Percentiles rank a stretch among this genome's conserved stretches.
These are phyloP conservation scores for Porites lobata DNA, from an alignment of 92 coral and sea anemone genomes.

Conservation along the genomic window DNA sequence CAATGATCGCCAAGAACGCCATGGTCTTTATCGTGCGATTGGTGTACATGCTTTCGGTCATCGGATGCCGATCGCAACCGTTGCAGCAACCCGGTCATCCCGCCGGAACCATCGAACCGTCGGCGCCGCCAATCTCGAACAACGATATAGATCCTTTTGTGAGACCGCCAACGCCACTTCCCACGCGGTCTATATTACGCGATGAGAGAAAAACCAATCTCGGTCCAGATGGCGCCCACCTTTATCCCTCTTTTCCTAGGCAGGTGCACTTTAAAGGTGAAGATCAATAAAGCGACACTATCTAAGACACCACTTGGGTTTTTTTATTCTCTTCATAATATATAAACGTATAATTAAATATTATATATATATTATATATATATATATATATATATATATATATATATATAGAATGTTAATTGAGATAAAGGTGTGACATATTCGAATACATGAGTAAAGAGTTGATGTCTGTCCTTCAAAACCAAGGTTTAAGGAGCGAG, in stretches of 20 bases:
- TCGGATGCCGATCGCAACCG: no score
- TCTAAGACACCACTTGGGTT: no score
- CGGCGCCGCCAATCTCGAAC: no score
- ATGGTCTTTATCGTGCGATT: constrained; percentile 1
- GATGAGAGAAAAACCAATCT: not conserved
- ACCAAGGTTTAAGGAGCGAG: not conserved
- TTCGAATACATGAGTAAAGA: not conserved
- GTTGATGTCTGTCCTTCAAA: not conserved
- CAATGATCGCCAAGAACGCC: not conserved
- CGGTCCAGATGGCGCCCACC: not conserved
- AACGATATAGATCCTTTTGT: not conserved
- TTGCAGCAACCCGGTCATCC: not conserved
- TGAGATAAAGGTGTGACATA: not conserved
- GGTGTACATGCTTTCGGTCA: not conserved
- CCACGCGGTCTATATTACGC: not conserved
- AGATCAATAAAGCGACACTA: no score
- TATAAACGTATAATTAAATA: no score
- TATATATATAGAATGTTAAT: no score
- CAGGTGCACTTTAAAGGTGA: not conserved
- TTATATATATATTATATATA: no score
- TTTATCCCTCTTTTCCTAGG: not conserved
- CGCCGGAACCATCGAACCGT: no score
- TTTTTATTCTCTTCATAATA: no score
- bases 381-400: no score
- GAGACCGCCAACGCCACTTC: not conserved